Evolutionary conservation across 1,140 invertebrate genomes (phyloP), one percentile per base, ranked within the genome.

Genomic region (Drosophila sturtevanti): DNA sequence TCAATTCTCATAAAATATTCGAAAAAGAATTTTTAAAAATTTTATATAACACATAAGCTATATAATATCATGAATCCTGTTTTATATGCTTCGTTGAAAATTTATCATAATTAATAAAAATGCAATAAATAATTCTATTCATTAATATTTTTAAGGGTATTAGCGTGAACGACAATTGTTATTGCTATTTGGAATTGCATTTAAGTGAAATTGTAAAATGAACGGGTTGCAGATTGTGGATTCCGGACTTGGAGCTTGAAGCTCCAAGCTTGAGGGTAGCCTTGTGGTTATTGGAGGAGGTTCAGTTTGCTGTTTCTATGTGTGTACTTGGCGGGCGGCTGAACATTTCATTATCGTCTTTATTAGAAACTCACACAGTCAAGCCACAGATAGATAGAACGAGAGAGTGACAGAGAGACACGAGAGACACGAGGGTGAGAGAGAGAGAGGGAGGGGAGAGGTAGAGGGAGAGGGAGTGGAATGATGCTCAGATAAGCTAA

Each of bases 261-360:
- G 21, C 51, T 64, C 59, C 2, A 24, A 11, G 21, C 24, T 24
- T 27, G 21, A 38, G 35, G 18, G 12, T 9, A 59, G 35, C 56
- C 66, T 76, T 76, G 72, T 76, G 74, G 72, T 63, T 76, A 77
- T 77, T 54, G 72, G 63, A 60, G 41, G 41, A 60, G 41, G 41
- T 48, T 44, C 10, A 16, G 16, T 48, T 48, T 48, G 41, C 41
- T 21, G 41, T 48, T 48, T 48, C 41, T 21, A 48, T 48, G 41
- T 48, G 73, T 73, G 63, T 75, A 68, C 71, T 75, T 73, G 61
- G 72, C 70, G 48, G 21, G 22, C 69, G 62, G 52, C 70, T 68
- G 67, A 81, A 66, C 77, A 80, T 85, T 85, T 85, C 77, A 85
- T 85, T 85, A 85, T 85, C 81, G 78, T 86, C 81, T 86, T 81